These are phyloP conservation scores for Triops cancriformis DNA, from an alignment of 1,140 invertebrate species.

Conservation along the genomic window DNA sequence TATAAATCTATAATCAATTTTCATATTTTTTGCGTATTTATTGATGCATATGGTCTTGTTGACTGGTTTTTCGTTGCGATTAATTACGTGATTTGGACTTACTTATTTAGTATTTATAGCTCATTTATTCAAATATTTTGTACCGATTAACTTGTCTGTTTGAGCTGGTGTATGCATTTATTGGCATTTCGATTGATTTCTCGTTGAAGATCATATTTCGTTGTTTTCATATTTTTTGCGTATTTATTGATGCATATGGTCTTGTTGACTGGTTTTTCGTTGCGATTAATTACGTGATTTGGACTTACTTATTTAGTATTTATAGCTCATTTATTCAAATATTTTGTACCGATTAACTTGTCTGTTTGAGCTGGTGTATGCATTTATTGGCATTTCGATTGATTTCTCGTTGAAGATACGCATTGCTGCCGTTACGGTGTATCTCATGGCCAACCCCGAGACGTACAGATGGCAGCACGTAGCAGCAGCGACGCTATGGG, in stretches of 20 bases:
- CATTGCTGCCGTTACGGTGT: conserved; percentile 31
- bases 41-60: no score
- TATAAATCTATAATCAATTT: no score
- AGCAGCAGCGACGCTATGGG: conserved; percentile 32
- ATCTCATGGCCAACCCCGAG: conserved; percentile 30
- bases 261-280: no score
- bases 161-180: neutral
- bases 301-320: conserved; percentile 14
- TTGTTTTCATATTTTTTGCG: no score
- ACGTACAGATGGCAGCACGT: conserved; percentile 32
- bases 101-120: conserved; percentile 18
- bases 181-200: conserved; percentile 11
- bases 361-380: neutral
- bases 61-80: no score
- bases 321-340: neutral
- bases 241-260: no score
- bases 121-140: neutral
- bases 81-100: conserved; percentile 5
- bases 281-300: no score
- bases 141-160: conserved; percentile 16
- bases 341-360: conserved; percentile 16
- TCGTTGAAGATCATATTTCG: conserved; percentile 29
- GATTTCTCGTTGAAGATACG: conserved; percentile 29
- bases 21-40: no score
- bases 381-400: neutral